These are phyloP conservation scores for Scartelaos histophorus DNA, from an alignment of 2,113 vertebrate genomes.

Conservation along the genomic window DNA sequence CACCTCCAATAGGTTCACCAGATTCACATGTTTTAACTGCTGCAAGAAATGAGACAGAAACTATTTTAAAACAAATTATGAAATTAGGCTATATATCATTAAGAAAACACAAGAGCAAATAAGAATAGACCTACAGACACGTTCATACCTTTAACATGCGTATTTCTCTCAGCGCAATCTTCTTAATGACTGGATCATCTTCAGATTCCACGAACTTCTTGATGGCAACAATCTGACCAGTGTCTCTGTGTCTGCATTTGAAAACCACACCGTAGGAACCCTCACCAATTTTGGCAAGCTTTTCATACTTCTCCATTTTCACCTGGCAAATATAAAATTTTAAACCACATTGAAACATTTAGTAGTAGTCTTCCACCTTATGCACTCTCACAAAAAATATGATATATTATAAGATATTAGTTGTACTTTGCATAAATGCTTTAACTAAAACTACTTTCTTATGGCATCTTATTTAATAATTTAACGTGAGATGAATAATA, in stretches of 20 bases:
- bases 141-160: conserved; percentile 83
- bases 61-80: not conserved
- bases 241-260: conserved; percentile 84
- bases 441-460: too few relatives aligned
- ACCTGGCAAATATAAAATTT: conserved; percentile 16
- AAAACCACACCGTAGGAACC: conserved; percentile 88
- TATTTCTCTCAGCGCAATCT: conserved; percentile 86
- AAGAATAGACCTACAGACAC: not conserved
- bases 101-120: not conserved
- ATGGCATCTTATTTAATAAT: too few relatives aligned
- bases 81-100: not conserved
- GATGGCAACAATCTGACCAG: conserved; percentile 85
- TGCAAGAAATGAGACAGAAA: conserved; percentile 48
- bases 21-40: conserved; percentile 88
- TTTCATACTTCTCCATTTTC: conserved; percentile 87
- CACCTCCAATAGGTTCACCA: conserved; percentile 88
- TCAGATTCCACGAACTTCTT: conserved; percentile 89
- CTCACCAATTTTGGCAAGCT: conserved; percentile 87
- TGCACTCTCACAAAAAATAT: too few relatives aligned
- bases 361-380: not conserved
- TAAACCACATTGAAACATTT: not conserved
- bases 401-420: too few relatives aligned
- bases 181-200: conserved; percentile 86
- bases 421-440: too few relatives aligned
- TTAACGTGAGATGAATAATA: too few relatives aligned